Evolutionary conservation across 2,113 vertebrate genomes (phyloP).

Genomic region (Myanophis thanlyinensis): DNA sequence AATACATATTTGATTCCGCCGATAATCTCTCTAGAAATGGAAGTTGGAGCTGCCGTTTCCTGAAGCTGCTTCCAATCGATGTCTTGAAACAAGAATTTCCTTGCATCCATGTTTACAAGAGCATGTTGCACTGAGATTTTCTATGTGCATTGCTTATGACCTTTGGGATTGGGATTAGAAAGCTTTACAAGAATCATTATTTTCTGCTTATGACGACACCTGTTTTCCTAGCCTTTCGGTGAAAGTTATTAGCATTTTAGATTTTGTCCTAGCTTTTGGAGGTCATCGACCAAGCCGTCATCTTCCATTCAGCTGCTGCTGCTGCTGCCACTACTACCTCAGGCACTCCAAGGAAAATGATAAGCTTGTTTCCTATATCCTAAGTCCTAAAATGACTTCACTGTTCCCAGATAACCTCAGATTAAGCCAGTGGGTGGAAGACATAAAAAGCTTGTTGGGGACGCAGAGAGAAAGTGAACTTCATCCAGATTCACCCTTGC

Average conservation of each 20-base stretch:
- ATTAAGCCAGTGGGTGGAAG: neutral
- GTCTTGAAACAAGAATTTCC: neutral
- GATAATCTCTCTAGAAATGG: neutral
- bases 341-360: constrained; percentile 6
- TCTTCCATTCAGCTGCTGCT: neutral
- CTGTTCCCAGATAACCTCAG: neutral
- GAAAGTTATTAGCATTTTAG: neutral
- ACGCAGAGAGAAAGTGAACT: neutral
- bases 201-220: neutral
- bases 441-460: neutral
- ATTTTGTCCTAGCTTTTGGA: neutral
- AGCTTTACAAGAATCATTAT: neutral
- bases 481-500: neutral
- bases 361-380: neutral
- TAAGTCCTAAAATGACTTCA: neutral
- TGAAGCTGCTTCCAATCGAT: neutral
- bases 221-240: neutral
- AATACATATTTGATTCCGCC: constrained; percentile 1
- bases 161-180: neutral
- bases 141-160: constrained; percentile 1
- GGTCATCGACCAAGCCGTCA: neutral
- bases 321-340: constrained; percentile 23
- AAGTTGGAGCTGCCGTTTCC: neutral
- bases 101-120: constrained; percentile 6
- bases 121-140: constrained; percentile 1